Percentiles rank a stretch among this genome's conserved stretches.
Evolutionary conservation across 2,797 vertebrate genomes (phyloP).

Genomic region (Dipus sagitta): DNA sequence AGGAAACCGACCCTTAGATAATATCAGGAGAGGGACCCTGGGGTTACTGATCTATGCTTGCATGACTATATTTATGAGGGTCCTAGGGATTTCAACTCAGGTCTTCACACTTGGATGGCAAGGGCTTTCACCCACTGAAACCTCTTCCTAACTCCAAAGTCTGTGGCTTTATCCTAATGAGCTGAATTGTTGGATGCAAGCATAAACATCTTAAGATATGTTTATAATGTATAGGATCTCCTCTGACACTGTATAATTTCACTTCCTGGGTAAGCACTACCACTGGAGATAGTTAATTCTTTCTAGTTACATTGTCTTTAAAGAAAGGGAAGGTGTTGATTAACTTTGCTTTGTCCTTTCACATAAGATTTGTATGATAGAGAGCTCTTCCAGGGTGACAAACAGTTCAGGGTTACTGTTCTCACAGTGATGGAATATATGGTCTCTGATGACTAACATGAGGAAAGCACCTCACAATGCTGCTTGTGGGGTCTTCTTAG

Average conservation of each 20-base stretch:
- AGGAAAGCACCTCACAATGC: background rate
- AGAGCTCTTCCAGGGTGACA: constrained; percentile 53
- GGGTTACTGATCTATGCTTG: too few relatives aligned
- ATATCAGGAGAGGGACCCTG: too few relatives aligned
- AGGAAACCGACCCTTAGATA: too few relatives aligned
- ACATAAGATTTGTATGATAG: background rate
- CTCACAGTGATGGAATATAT: too few relatives aligned
- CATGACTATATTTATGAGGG: too few relatives aligned
- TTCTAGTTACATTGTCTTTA: constrained; percentile 19
- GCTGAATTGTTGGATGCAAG: background rate
- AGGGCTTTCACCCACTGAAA: too few relatives aligned
- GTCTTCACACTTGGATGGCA: too few relatives aligned
- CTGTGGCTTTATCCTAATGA: background rate
- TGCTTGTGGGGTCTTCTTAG: background rate
- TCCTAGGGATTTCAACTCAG: background rate
- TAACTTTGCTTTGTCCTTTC: background rate
- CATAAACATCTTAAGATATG: background rate
- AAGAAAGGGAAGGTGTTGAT: background rate
- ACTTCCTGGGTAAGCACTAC: background rate
- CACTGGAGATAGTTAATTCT: background rate
- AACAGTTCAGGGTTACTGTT: constrained; percentile 11
- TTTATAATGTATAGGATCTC: background rate
- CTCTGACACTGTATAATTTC: background rate
- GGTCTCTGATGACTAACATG: too few relatives aligned
- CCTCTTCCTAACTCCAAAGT: too few relatives aligned